Base-by-base conservation (phyloP, 2,113 vertebrate genomes). In the Isurus oxyrinchus region DNA sequence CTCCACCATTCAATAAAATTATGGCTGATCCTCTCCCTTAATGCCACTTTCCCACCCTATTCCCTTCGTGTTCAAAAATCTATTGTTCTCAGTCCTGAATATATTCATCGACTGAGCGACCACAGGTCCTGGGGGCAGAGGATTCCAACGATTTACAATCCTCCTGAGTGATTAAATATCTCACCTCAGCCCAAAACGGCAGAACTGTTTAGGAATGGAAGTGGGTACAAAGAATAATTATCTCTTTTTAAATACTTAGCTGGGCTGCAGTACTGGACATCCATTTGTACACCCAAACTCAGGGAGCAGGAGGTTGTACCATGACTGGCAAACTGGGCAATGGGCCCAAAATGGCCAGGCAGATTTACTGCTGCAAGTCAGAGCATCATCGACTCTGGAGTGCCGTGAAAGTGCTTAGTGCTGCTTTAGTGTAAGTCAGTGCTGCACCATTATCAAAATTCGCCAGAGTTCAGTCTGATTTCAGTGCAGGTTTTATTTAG, bases 401-500 rank as follows among this genome's bases (percentile, higher is more conserved):
- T 14, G 79, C n/a, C 2, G 8, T 0, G 23, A 90, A 55, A 91
- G 27, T 35, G 53, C 35, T 57, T 57, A 35, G 23, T 35, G 25
- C 8, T 5, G 23, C 49, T 25, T 10, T 27, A 55, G 23, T 49
- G 49, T 53, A 27, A 57, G 10, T 59, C 87, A 59, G 55, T 59
- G 3, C 87, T 27, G 53, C 87, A 13, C 55, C 25, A 2, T 31
- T 59, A 19, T 91, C 16, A 94, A 63, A 35, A 10, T 6, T 1
- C n/a, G 19, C 90, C 40, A 59, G 27, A 19, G 27, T 63, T 94
- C 59, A 21, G 59, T 63, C 59, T 40, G 59, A 40, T 94, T 94
- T 63, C 90, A 94, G 90, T 94, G 59, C 90, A 94, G 90, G 90
- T 94, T 94, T 94, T 94, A 94, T 94, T 94, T 23, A n/a, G 21